Evolutionary conservation across 1,140 invertebrate genomes (phyloP).

Genomic region (Ceratina japonica): DNA sequence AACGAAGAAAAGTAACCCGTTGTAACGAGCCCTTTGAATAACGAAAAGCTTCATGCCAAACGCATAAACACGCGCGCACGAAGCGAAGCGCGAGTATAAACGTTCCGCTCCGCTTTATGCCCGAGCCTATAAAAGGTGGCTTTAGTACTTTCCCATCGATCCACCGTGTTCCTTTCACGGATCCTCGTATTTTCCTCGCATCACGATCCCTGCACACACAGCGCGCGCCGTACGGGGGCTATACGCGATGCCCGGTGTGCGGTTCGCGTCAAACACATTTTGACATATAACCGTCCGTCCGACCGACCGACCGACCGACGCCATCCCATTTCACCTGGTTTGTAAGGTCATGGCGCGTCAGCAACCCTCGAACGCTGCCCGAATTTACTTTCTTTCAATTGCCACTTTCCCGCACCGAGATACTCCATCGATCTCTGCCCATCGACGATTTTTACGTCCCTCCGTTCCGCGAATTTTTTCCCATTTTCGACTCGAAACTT

Average conservation of each 20-base stretch:
- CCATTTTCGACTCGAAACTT: neutral
- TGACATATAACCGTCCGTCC: neutral
- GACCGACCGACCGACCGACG: neutral
- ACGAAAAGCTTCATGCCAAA: constrained; percentile 56
- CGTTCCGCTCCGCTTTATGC: constrained; percentile 56
- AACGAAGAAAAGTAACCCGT: constrained; percentile 47
- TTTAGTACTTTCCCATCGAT: constrained; percentile 59
- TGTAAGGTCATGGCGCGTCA: constrained; percentile 14
- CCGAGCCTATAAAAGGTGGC: constrained; percentile 50
- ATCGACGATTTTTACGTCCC: too few relatives aligned
- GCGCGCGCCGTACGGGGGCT: too few relatives aligned
- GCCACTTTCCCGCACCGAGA: neutral
- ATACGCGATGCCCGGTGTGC: neutral
- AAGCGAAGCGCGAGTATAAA: constrained; percentile 48
- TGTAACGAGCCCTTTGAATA: constrained; percentile 58
- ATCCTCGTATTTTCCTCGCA: constrained; percentile 50
- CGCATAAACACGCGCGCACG: constrained; percentile 57
- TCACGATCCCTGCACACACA: constrained; percentile 22
- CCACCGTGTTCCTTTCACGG: constrained; percentile 47
- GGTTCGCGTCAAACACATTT: constrained; percentile 32
- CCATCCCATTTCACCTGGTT: neutral
- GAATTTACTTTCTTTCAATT: constrained; percentile 7
- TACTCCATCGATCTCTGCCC: neutral
- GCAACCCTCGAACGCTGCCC: neutral
- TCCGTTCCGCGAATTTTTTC: neutral